phyloP scores from a whole-genome alignment of 1,140 invertebrate species.

The Heterodera schachtii region DNA sequence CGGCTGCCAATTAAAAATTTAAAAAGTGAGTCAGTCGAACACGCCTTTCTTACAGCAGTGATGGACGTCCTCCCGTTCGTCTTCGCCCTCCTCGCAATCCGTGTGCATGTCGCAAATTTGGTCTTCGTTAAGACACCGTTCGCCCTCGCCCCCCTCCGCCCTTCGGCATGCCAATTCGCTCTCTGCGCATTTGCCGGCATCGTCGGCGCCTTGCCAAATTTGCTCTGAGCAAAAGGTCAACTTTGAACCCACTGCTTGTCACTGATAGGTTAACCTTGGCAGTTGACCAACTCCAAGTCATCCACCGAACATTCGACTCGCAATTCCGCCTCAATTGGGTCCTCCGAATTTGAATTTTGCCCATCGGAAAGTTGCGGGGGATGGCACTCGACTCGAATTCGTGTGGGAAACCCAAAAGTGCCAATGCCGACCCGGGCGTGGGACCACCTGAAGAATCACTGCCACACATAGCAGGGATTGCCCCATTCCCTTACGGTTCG shows the following conservation, averaged over 20 bases:
- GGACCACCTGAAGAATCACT: constrained; percentile 38
- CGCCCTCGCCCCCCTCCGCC: neutral
- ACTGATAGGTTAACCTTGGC: constrained; percentile 35
- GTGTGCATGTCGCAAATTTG: constrained; percentile 35
- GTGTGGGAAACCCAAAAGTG: constrained; percentile 46
- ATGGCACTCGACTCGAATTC: constrained; percentile 55
- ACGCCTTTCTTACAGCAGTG: constrained; percentile 44
- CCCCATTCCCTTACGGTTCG: constrained; percentile 32
- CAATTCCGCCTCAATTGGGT: constrained; percentile 4
- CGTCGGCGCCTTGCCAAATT: constrained; percentile 6
- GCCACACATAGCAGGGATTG: neutral
- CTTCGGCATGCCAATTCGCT: constrained; percentile 1
- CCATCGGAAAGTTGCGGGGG: neutral
- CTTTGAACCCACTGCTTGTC: neutral
- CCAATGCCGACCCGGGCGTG: constrained; percentile 46
- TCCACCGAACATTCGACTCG: constrained; percentile 52
- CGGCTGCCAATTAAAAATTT: constrained; percentile 28
- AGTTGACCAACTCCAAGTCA: constrained; percentile 47
- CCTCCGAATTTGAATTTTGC: neutral
- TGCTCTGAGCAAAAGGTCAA: neutral
- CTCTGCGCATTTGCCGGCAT: neutral
- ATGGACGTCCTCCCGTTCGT: constrained; percentile 44
- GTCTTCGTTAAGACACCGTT: neutral
- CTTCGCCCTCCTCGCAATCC: constrained; percentile 48
- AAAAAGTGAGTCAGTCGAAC: neutral